phyloP scores from a whole-genome alignment of 2,113 vertebrate genomes.

The Psettodes erumei region DNA sequence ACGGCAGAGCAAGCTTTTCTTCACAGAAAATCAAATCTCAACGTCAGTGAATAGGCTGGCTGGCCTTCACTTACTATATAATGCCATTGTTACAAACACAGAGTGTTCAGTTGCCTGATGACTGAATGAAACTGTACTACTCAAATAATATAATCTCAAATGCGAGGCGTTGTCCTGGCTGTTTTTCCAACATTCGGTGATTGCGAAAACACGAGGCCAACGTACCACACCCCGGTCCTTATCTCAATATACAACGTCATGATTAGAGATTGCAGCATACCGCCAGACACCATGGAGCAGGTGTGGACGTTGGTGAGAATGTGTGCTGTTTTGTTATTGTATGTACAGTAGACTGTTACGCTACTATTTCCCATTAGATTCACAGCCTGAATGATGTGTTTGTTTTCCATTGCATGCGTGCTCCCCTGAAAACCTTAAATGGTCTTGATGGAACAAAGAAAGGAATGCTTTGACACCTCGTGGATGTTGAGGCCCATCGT shows the following conservation, averaged over 20 bases:
- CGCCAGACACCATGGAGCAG: neutral
- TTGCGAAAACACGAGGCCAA: neutral
- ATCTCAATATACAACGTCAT: neutral
- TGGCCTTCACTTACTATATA: conserved; percentile 32
- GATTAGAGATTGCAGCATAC: neutral
- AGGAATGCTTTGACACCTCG: neutral
- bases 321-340: neutral
- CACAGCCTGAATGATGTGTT: neutral
- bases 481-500: neutral
- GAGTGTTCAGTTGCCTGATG: neutral
- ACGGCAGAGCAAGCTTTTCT: conserved; percentile 38
- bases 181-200: neutral
- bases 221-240: neutral
- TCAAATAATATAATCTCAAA: neutral
- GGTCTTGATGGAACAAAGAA: neutral
- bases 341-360: too few relatives aligned
- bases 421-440: neutral
- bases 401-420: neutral
- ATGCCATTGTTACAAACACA: conserved; percentile 15
- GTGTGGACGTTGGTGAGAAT: neutral
- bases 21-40: conserved; percentile 40
- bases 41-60: conserved; percentile 26
- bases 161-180: neutral
- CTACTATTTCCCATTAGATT: neutral
- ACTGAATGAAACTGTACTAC: neutral